These are phyloP conservation scores for Tyria jacobaeae DNA, from an alignment of 2,888 invertebrate genomes.

Conservation along the genomic window DNA sequence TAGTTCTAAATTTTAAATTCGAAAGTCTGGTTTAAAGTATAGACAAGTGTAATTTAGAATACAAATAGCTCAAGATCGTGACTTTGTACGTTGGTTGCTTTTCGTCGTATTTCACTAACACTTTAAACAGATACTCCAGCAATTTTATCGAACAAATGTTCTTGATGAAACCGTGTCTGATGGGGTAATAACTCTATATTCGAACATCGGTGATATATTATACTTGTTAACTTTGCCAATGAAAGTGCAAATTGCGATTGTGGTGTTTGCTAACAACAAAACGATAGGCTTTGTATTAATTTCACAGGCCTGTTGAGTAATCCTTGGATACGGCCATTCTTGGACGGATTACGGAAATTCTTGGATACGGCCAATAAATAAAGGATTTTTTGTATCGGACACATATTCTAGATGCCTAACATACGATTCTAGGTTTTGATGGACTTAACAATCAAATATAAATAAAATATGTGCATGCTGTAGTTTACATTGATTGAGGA, in stretches of 20 bases:
- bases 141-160: not conserved
- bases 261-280: not conserved
- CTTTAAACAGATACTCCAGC: not conserved
- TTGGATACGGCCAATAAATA: too few species aligned
- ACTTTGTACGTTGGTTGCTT: constrained; percentile 9
- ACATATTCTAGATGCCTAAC: too few species aligned
- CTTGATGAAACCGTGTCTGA: not conserved
- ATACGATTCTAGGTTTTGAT: too few species aligned
- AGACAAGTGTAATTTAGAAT: constrained; percentile 27
- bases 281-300: not conserved
- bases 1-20: constrained; percentile 35
- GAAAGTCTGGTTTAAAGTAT: constrained; percentile 35
- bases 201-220: not conserved
- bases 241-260: not conserved
- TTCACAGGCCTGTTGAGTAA: too few species aligned
- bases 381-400: too few species aligned
- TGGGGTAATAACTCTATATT: not conserved
- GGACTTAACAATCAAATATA: too few species aligned
- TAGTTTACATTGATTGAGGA: too few species aligned
- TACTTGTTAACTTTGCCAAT: not conserved
- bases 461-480: too few species aligned
- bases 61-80: constrained; percentile 22
- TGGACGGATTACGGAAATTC: too few species aligned
- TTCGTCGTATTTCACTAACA: constrained; percentile 1
- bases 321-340: too few species aligned